Evolutionary conservation across 2,797 vertebrate species (phyloP), one percentile per base, ranked within the genome.

Genomic region (Takifugu rubripes): DNA sequence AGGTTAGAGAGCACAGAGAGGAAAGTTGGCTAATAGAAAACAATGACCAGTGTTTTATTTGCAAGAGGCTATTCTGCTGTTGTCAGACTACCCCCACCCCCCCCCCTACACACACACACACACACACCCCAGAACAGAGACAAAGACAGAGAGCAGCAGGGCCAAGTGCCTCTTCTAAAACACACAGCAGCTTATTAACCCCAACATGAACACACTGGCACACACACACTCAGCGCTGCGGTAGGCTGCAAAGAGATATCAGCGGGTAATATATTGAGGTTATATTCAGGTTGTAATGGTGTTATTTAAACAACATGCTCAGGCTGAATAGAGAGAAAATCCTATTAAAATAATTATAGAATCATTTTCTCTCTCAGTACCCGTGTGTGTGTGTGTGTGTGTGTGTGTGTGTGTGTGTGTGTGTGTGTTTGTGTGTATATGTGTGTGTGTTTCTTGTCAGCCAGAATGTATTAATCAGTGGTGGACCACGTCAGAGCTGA

Each of bases 401-500:
- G 43, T 45, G 43, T 44, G 57, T 56, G 68, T 26, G 25, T 25
- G 67, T 61, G 61, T 66, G 61, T 64, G 54, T 52, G 69, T 52
- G 58, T n/a, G 36, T 52, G 64, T 12, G 59, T 64, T 64, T 68
- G 53, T 68, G 73, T 62, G 68, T 59, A 60, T 66, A 44, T 54
- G 64, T 11, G 60, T 62, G 63, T 67, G 51, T 66, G 72, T 61
- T 66, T 56, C 58, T 93, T 95, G 90, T 94, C 93, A 91, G 91
- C 89, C 89, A 94, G 92, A 96, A 97, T 95, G 90, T 94, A 97
- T 96, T 91, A 89, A 92, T 91, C 88, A 90, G 72, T 64, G 70
- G 58, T 72, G 51, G 5, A 53, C 73, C 43, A 31, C 51, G 66
- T 40, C 36, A 40, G 36, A 3, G 27, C 27, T 7, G 7, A 7